Evolutionary conservation across 2,113 vertebrate species (phyloP).

Genomic region (Alexandromys fortis): DNA sequence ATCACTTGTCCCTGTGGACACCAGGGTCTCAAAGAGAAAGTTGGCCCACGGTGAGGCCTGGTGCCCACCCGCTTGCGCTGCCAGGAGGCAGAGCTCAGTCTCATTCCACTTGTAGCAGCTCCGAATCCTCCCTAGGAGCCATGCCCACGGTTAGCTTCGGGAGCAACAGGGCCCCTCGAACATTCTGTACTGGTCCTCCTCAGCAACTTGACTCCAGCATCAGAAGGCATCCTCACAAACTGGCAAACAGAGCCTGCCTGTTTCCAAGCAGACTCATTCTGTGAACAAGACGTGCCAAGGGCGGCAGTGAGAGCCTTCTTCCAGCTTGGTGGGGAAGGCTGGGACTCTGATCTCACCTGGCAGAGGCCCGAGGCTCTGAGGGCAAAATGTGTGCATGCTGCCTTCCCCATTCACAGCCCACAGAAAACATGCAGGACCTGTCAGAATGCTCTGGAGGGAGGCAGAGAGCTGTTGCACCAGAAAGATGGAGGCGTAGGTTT

Average conservation of each 20-base stretch:
- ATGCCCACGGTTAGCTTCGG: rapidly evolving
- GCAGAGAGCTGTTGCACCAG: constrained; percentile 76
- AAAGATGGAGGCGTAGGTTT: background rate
- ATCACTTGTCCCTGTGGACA: rapidly evolving
- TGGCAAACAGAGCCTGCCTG: background rate
- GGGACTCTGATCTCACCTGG: rapidly evolving
- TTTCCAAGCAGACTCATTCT: no score
- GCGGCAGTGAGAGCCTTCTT: rapidly evolving
- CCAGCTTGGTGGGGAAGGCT: background rate
- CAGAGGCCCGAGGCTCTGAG: background rate
- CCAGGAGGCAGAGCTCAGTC: background rate
- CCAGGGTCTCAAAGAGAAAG: background rate
- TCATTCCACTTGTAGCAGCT: no score
- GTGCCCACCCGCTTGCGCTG: no score
- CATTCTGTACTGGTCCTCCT: background rate
- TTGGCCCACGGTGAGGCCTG: rapidly evolving
- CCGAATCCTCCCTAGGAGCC: background rate
- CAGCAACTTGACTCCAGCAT: background rate
- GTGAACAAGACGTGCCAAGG: rapidly evolving
- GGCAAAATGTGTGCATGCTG: background rate
- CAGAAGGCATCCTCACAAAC: rapidly evolving
- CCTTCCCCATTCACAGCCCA: background rate
- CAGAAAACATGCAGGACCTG: background rate
- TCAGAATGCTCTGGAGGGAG: constrained; percentile 81
- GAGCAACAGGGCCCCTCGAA: rapidly evolving